phyloP scores from a whole-genome alignment of 1,140 invertebrate species.

The Drosophila pandora region DNA sequence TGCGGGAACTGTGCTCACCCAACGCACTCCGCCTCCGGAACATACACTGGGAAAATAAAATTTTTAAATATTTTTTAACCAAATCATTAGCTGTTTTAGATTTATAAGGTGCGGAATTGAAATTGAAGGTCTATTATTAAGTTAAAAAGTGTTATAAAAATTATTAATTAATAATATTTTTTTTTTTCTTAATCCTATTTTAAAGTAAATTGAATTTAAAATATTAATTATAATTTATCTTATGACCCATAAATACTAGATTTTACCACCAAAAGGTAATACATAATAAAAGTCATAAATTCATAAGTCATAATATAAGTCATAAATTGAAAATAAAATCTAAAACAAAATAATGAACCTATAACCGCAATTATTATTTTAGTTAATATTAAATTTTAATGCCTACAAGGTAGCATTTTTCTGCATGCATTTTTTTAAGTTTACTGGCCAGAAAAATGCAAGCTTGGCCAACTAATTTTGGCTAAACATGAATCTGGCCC shows the following conservation, averaged over 20 bases:
- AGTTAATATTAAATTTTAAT: not conserved
- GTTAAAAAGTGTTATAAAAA: no score
- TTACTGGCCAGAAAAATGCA: constrained; percentile 30
- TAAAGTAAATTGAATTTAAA: no score
- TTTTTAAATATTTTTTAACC: not conserved
- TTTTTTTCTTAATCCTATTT: no score
- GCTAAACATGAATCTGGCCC: constrained; percentile 49
- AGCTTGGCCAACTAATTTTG: constrained; percentile 76
- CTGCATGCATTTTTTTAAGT: constrained; percentile 3
- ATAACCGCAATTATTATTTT: not conserved
- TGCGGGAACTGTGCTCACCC: constrained; percentile 45
- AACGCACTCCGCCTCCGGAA: constrained; percentile 44
- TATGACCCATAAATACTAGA: no score
- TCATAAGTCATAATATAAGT: no score
- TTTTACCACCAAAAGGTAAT: no score
- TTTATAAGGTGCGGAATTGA: no score
- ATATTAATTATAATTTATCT: no score
- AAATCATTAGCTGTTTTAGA: no score
- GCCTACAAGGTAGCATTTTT: not conserved
- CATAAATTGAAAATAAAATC: not conserved
- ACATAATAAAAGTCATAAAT: no score
- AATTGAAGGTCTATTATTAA: no score
- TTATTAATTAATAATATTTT: no score
- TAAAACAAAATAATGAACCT: not conserved
- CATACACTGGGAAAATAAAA: not conserved